A percentile compares a stretch with the other conserved stretches of the same genome.
Conservation (phyloP, 2,797 vertebrate genomes). For the Sebastes taczanowskii region DNA sequence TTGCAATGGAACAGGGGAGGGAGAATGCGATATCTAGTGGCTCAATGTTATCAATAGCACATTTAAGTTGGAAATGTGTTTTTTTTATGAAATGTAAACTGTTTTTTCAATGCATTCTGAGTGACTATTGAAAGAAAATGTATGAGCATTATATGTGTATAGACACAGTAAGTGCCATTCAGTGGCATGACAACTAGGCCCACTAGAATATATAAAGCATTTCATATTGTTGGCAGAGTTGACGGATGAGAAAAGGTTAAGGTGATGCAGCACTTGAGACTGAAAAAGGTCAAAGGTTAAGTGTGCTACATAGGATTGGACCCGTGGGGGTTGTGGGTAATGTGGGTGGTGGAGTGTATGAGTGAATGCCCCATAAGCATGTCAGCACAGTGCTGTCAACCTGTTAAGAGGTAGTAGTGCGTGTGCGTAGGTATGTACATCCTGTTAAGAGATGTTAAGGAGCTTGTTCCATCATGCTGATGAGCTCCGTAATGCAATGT, state of each 20-base stretch:
- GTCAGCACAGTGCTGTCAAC: slow-evolving; percentile 38
- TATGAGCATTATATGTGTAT: background rate
- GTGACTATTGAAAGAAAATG: background rate
- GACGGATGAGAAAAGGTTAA: background rate
- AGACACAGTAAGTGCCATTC: background rate
- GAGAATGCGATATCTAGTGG: too few species aligned
- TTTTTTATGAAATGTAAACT: background rate
- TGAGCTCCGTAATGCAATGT: slow-evolving; percentile 71
- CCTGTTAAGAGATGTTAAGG: slow-evolving; percentile 72
- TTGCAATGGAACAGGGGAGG: too few species aligned
- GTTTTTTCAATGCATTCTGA: background rate
- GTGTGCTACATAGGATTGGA: slow-evolving; percentile 16
- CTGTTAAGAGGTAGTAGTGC: slow-evolving; percentile 44
- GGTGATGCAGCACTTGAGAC: slow-evolving; percentile 11
- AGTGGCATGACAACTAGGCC: background rate
- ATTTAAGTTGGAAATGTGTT: too few species aligned
- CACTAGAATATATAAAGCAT: background rate
- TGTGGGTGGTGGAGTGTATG: slow-evolving; percentile 28
- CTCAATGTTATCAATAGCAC: too few species aligned
- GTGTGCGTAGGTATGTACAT: background rate
- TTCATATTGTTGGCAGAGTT: background rate
- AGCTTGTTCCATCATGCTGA: slow-evolving; percentile 74
- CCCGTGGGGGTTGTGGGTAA: slow-evolving; percentile 36
- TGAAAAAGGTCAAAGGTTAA: slow-evolving; percentile 40
- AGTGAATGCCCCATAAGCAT: slow-evolving; percentile 28